Base-by-base conservation (phyloP, 2,888 invertebrate genomes). In the Habroteleia sp. region DNA sequence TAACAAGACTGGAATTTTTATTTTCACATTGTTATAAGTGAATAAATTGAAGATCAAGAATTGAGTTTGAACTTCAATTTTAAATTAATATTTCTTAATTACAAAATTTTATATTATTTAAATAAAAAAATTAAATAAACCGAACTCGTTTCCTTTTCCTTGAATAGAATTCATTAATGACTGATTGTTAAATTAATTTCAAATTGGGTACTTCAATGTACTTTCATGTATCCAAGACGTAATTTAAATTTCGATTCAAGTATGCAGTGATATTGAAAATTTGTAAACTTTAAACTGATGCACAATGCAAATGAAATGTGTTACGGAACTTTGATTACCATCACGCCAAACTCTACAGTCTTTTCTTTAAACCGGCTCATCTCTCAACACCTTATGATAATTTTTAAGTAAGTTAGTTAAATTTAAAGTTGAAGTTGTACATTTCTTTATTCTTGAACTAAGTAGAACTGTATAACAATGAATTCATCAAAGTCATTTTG, bases 1-100 rank as follows among this genome's bases (percentile, higher is more conserved):
- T 74, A 68, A 74, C 62, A 56, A 63, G 56, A 8, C 68, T 74
- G 54, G 52, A 35, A 33, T 60, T 56, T 54, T 66, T 65, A 60
- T 68, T 41, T 56, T 60, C 42, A 31, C 41, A 29, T 72, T 54
- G 66, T 66, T 52, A 44, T 27, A 10, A 46, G 27, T 33, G 54
- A 39, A 44, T 37, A 74, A 66, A 54, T 68, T 74, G 46, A 60
- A 60, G 60, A 27, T 7, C 11, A 2, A 4, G 11, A 52, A 52
- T 13, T 44, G 7, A 31, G 35, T 65, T 29, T 11, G 33, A 41
- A 56, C 35, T 42, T 42, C 54, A 37, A 39, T 63, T 42, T 39
- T 27, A 10, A 11, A 27, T 37, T 35, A 52, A 33, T 48, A n/a
- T n/a, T n/a, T n/a, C n/a, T n/a, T n/a, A n/a, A n/a, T n/a, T n/a